A percentile compares a stretch with the other conserved stretches of the same genome.
These are phyloP conservation scores for Campoplex nolae DNA, from an alignment of 2,888 invertebrate species.

Conservation along the genomic window DNA sequence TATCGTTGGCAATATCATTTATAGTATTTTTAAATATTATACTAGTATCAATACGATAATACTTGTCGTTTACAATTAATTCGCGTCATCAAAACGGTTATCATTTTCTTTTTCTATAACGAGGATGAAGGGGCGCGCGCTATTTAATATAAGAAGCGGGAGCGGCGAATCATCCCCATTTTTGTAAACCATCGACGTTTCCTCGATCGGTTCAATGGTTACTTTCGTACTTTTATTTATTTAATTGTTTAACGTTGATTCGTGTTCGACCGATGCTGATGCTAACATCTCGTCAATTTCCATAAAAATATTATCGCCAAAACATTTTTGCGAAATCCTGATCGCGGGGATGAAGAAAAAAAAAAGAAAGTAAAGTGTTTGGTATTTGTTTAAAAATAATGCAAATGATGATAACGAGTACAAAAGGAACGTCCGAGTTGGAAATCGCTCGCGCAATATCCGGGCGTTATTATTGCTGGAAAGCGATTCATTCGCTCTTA, in stretches of 20 bases:
- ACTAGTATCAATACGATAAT: slow-evolving; percentile 68
- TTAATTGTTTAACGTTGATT: neutral
- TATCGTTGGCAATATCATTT: slow-evolving; percentile 63
- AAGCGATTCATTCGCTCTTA: slow-evolving; percentile 18
- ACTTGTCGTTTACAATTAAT: slow-evolving; percentile 67
- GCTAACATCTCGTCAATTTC: neutral
- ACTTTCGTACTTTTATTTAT: slow-evolving; percentile 6
- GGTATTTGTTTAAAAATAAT: neutral
- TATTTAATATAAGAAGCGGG: neutral
- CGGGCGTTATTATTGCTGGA: neutral
- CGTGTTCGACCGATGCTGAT: neutral
- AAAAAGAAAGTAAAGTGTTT: neutral
- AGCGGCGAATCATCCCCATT: neutral
- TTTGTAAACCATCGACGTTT: neutral
- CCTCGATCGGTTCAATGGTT: neutral
- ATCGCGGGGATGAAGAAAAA: neutral
- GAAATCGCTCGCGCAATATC: neutral
- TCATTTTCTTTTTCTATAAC: neutral
- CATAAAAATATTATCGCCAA: slow-evolving; percentile 1
- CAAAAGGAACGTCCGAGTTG: neutral
- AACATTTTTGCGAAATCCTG: neutral
- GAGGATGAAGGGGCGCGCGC: slow-evolving; percentile 4
- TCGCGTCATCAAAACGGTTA: slow-evolving; percentile 57
- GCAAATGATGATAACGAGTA: neutral
- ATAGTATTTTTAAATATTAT: slow-evolving; percentile 67